Evolutionary conservation across 2,888 invertebrate species (phyloP).

Genomic region (Perdita meconis): DNA sequence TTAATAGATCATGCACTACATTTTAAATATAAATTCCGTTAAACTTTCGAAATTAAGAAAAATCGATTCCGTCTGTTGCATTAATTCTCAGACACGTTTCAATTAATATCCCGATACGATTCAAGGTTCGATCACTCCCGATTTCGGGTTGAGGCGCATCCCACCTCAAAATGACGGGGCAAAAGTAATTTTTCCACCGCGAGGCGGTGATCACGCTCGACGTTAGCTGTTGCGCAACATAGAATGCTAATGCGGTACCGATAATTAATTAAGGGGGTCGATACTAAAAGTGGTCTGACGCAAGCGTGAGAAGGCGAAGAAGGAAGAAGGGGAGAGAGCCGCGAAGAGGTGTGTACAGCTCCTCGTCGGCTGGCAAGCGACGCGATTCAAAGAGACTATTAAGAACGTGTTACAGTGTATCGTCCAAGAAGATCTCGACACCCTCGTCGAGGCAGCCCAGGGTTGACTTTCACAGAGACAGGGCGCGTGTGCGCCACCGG

Average conservation of each 20-base stretch:
- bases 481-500: not conserved
- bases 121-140: too few species aligned
- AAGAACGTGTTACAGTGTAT: conserved; percentile 69
- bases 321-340: conserved; percentile 65
- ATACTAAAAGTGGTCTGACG: conserved; percentile 73
- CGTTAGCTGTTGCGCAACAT: conserved; percentile 49
- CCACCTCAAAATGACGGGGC: not conserved
- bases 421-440: conserved; percentile 67
- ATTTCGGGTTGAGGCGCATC: too few species aligned
- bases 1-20: too few species aligned
- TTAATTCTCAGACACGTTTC: too few species aligned
- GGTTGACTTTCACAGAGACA: conserved; percentile 47
- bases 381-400: conserved; percentile 72
- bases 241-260: conserved; percentile 67
- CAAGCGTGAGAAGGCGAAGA: conserved; percentile 67
- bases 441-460: conserved; percentile 52
- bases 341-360: conserved; percentile 70
- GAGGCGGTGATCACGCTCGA: conserved; percentile 15
- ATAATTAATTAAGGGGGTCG: conserved; percentile 78
- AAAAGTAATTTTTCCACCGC: conserved; percentile 41
- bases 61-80: too few species aligned
- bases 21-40: too few species aligned
- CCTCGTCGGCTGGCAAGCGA: conserved; percentile 69
- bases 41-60: too few species aligned
- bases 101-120: too few species aligned